Conservation (phyloP, 2,888 invertebrate species). For the Acanthococcus lagerstroemiae region DNA sequence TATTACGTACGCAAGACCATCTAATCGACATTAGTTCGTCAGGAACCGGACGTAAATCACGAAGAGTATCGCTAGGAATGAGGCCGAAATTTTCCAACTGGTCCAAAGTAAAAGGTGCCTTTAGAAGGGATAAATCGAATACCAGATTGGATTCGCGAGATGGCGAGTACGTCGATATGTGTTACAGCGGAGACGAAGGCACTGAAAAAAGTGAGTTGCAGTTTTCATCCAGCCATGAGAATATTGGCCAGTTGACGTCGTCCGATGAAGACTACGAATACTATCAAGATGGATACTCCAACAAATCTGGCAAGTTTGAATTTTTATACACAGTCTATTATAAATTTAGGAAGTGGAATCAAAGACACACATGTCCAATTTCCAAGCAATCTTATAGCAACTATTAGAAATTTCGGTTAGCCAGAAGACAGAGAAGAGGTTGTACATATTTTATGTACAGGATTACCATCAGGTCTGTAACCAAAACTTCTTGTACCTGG, state of each 20-base stretch:
- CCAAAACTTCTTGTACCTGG: no score
- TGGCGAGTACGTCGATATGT: conserved; percentile 33
- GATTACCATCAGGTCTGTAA: no score
- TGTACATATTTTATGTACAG: no score
- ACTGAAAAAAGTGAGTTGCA: conserved; percentile 15
- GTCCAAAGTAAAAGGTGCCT: conserved; percentile 62
- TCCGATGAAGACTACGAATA: conserved; percentile 26
- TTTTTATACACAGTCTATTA: no score
- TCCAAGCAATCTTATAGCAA: no score
- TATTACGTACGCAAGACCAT: conserved; percentile 6
- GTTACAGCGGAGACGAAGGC: conserved; percentile 34
- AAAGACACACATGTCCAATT: no score
- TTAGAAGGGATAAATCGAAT: conserved; percentile 45
- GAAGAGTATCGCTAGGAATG: conserved; percentile 28
- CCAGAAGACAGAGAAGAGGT: no score
- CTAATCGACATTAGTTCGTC: conserved; percentile 33
- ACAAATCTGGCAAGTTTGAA: conserved; percentile 52
- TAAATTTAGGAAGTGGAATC: no score
- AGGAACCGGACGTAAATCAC: conserved; percentile 42
- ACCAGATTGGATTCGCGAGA: conserved; percentile 39
- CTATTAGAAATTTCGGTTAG: no score
- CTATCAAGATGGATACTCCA: conserved; percentile 45
- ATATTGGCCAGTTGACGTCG: conserved; percentile 6
- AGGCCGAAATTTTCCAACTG: conserved; percentile 53
- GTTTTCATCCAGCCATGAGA: conserved; percentile 26